These are phyloP conservation scores for Ammodytes marinus DNA, from an alignment of 2,113 vertebrate species.

Conservation along the genomic window DNA sequence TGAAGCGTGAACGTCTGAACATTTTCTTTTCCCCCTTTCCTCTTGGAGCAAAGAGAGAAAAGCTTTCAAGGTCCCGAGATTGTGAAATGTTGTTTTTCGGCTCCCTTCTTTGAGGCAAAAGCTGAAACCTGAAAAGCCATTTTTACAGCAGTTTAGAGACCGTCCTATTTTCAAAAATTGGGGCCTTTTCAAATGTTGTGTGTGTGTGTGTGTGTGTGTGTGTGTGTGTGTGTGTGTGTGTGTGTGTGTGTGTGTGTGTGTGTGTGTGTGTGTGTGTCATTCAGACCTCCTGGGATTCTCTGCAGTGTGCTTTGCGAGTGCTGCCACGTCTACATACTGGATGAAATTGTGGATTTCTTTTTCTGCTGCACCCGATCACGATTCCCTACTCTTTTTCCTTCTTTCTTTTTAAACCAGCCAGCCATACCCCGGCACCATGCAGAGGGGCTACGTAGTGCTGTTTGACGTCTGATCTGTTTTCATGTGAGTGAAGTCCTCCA, in stretches of 20 bases:
- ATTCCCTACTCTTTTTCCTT: slow-evolving; percentile 29
- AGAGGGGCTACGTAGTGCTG: slow-evolving; percentile 48
- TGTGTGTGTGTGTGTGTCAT: slow-evolving; percentile 25
- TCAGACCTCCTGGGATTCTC: slow-evolving; percentile 73
- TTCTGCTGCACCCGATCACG: slow-evolving; percentile 30
- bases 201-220: no score
- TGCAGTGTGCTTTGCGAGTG: slow-evolving; percentile 30
- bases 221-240: no score
- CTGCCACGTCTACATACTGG: slow-evolving; percentile 23
- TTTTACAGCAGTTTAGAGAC: slow-evolving; percentile 83
- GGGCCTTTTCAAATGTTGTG: slow-evolving; percentile 77
- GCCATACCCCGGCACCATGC: slow-evolving; percentile 42
- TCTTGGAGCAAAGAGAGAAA: slow-evolving; percentile 72
- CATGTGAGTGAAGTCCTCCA: slow-evolving; percentile 37
- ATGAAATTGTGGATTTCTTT: slow-evolving; percentile 52
- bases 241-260: no score
- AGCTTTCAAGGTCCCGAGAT: slow-evolving; percentile 81
- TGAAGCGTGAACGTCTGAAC: slow-evolving; percentile 79
- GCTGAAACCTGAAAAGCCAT: slow-evolving; percentile 74
- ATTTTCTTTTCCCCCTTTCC: slow-evolving; percentile 63
- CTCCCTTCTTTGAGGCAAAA: slow-evolving; percentile 69
- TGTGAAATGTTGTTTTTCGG: slow-evolving; percentile 81
- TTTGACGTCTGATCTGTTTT: slow-evolving; percentile 54
- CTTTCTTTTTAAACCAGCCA: slow-evolving; percentile 35
- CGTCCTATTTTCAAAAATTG: slow-evolving; percentile 76